Base-by-base conservation (phyloP, 2,888 invertebrate species). In the Tachina grossa region DNA sequence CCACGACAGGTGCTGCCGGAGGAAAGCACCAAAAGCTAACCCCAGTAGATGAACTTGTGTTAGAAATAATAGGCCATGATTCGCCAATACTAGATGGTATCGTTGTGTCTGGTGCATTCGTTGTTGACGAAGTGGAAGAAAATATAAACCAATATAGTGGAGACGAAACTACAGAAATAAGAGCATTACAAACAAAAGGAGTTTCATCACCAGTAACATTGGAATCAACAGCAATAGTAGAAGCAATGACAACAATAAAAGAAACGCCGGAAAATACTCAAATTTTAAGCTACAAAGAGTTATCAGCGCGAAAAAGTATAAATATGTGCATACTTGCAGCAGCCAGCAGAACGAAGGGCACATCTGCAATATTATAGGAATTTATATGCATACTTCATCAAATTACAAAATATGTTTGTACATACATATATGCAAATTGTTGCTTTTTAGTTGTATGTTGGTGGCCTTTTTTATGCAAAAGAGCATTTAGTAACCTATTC, bases 41-140 rank as follows among this genome's bases (percentile, higher is more conserved):
- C 11, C 4, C 53, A 53, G 19, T 53, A 53, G 19, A 53, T 53
- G 22, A 53, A 53, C 53, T 53, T 53, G 53, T 53, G 11, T 19
- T 53, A 3, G 53, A 53, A 53, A 53, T 53, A 53, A 53, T 53
- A 53, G 53, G 53, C 53, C 16, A 53, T 19, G 53, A 53, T 53
- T 53, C 53, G 1, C 22, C 53, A 53, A 19, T 19, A 53, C 10
- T 16, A 53, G 53, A 53, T 19, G 53, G 53, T 22, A 53, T 53
- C 53, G 53, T n/a, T n/a, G n/a, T n/a, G n/a, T n/a, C n/a, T n/a
- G n/a, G n/a, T n/a, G n/a, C n/a, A n/a, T n/a, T n/a, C 19, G 53
- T 14, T 2, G 22, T 11, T 19, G 53, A 53, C 11, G 19, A 19
- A 53, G 53, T 9, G 19, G 22, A 22, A 22, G 22, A 22, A 22